Evolutionary conservation across 2,113 vertebrate species (phyloP).

Genomic region (Caranx melampygus): DNA sequence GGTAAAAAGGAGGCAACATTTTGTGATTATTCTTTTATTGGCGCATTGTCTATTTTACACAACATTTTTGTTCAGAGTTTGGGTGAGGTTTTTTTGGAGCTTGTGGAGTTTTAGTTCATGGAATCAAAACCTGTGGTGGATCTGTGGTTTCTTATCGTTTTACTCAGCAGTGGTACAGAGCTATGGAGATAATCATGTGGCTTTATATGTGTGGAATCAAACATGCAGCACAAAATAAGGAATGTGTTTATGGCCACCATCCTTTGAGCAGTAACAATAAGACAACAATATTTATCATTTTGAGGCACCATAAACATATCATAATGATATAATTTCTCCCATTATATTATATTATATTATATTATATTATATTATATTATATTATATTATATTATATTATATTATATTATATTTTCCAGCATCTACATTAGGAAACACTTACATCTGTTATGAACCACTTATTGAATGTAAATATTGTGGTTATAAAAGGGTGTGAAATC

Average conservation of each 20-base stretch:
- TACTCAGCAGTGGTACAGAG: neutral
- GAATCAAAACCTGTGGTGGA: slow-evolving; percentile 10
- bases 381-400: neutral
- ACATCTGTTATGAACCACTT: neutral
- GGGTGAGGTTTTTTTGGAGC: too few relatives aligned
- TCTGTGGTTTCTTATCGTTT: slow-evolving; percentile 54
- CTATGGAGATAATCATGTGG: neutral
- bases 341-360: neutral
- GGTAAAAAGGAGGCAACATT: neutral
- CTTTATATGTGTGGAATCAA: neutral
- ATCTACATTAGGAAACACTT: neutral
- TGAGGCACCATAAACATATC: neutral
- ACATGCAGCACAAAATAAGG: neutral
- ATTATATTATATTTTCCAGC: neutral
- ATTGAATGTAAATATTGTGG: neutral
- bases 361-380: neutral
- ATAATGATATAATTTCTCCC: neutral
- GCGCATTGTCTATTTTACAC: neutral
- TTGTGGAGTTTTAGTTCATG: neutral
- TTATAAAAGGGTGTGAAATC: neutral
- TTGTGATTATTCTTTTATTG: neutral
- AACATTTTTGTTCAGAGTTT: neutral
- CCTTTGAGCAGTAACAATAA: neutral
- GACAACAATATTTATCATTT: neutral
- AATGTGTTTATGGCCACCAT: too few relatives aligned